Base-by-base conservation (phyloP, 2,797 vertebrate species). In the Ptychobarbus kaznakovi region DNA sequence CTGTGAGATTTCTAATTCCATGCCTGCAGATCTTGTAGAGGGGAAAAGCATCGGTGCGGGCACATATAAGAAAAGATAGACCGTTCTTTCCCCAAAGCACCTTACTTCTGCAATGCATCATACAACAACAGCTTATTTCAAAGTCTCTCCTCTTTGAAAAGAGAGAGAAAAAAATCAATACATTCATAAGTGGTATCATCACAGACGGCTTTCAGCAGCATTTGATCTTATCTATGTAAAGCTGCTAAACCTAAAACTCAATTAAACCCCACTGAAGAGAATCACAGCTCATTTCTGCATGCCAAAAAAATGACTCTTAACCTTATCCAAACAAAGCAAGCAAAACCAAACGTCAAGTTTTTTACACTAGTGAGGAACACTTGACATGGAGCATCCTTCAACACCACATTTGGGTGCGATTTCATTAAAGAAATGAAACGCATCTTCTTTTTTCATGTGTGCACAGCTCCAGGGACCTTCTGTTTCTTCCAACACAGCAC, bases 1-100 rank as follows among this genome's bases (percentile, higher is more conserved):
- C 87, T 86, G 86, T 88, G 86, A 77, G 75, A 86, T 88, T 88
- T 89, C 84, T 89, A 88, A 86, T 89, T 87, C 88, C 78, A 82
- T 85, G 88, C 86, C 86, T 82, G 87, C 79, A 86, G 82, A 85
- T 74, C 74, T 75, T 75, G 82, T 58, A 69, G 74, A 61, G 80
- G 53, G 68, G 25, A 66, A 89, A 86, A 56, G 77, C 81, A 88
- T 42, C 63, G 6, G 73, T 84, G 83, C 20, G 40, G 63, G 83
- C 63, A 68, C 38, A 49, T 70, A 70, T 70, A 70, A 82, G 65
- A 53, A 72, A 87, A 78, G 56, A 87, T 53, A 81, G 73, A 82
- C 73, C 42, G 49, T 53, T 87, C 72, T 85, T 77, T 32, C 66
- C 66, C 63, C 65, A 74, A 74, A 85, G 68, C 77, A 80, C 44